Evolutionary conservation across 2,888 invertebrate species (phyloP).

Genomic region (Phoenoteleia sp.): DNA sequence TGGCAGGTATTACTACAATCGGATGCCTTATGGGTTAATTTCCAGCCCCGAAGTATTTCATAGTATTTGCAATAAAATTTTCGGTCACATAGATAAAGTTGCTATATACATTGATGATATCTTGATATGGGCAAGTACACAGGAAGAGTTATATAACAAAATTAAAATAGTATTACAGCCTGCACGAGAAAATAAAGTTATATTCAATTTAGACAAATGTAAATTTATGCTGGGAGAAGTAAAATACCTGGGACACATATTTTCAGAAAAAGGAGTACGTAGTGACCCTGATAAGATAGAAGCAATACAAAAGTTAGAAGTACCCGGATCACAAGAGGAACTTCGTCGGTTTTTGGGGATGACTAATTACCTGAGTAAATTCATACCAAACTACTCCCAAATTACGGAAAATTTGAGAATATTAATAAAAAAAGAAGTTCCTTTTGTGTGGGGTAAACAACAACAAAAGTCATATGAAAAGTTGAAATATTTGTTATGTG

Average conservation of each 20-base stretch:
- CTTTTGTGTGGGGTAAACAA: slow-evolving; percentile 68
- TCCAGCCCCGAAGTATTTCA: slow-evolving; percentile 77
- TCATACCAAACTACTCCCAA: slow-evolving; percentile 4
- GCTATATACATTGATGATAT: slow-evolving; percentile 78
- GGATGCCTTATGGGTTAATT: slow-evolving; percentile 73
- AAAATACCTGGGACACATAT: slow-evolving; percentile 59
- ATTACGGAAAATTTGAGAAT: slow-evolving; percentile 19
- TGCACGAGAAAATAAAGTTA: slow-evolving; percentile 44
- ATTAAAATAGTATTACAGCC: slow-evolving; percentile 51
- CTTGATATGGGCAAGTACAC: slow-evolving; percentile 73
- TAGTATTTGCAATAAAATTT: slow-evolving; percentile 67
- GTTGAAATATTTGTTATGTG: slow-evolving; percentile 69
- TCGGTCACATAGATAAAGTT: slow-evolving; percentile 71
- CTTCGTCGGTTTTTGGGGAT: not conserved
- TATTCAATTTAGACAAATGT: slow-evolving; percentile 66
- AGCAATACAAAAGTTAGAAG: not conserved
- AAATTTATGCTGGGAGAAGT: slow-evolving; percentile 41
- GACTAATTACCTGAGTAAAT: not conserved
- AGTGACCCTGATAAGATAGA: not conserved
- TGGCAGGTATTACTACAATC: slow-evolving; percentile 28
- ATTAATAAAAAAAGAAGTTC: slow-evolving; percentile 74
- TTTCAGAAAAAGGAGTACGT: not conserved
- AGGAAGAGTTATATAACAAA: slow-evolving; percentile 73
- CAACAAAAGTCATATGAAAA: slow-evolving; percentile 73
- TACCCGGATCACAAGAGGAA: not conserved